These are phyloP conservation scores for Parnassius orleans DNA, from an alignment of 2,888 invertebrate genomes.

Conservation along the genomic window DNA sequence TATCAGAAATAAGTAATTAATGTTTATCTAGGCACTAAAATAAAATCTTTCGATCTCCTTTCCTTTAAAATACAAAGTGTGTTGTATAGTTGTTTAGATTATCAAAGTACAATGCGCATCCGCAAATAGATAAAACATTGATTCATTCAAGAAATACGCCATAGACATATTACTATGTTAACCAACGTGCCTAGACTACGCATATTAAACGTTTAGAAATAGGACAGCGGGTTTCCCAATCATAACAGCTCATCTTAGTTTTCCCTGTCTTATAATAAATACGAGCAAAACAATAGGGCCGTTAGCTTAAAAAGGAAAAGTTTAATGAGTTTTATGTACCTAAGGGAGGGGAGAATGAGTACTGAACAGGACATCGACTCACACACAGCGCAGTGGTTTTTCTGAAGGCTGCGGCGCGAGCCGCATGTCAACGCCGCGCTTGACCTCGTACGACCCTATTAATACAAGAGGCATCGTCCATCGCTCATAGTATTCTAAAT, in stretches of 20 bases:
- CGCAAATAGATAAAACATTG: constrained; percentile 7
- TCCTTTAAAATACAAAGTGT: no score
- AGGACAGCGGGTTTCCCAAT: constrained; percentile 63
- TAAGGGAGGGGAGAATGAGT: constrained; percentile 58
- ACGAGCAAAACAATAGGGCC: constrained; percentile 55
- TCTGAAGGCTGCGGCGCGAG: constrained; percentile 80
- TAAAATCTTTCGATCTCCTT: no score
- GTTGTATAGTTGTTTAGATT: neutral
- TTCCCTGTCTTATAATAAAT: constrained; percentile 47
- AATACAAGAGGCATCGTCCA: constrained; percentile 68
- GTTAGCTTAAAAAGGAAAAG: constrained; percentile 61
- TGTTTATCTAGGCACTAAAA: no score
- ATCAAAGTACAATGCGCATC: constrained; percentile 8
- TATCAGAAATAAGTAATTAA: no score
- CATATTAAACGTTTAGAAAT: constrained; percentile 27
- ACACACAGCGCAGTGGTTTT: constrained; percentile 73
- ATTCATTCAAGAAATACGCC: constrained; percentile 14
- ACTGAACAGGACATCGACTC: constrained; percentile 65
- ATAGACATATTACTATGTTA: neutral
- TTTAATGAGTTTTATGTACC: constrained; percentile 40
- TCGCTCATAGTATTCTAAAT: constrained; percentile 61
- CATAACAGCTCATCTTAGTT: constrained; percentile 37
- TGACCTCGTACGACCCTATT: constrained; percentile 77
- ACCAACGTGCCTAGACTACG: constrained; percentile 32
- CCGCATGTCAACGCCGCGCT: constrained; percentile 74